phyloP scores from a whole-genome alignment of 2,888 invertebrate species.

The Rhamnusium bicolor region DNA sequence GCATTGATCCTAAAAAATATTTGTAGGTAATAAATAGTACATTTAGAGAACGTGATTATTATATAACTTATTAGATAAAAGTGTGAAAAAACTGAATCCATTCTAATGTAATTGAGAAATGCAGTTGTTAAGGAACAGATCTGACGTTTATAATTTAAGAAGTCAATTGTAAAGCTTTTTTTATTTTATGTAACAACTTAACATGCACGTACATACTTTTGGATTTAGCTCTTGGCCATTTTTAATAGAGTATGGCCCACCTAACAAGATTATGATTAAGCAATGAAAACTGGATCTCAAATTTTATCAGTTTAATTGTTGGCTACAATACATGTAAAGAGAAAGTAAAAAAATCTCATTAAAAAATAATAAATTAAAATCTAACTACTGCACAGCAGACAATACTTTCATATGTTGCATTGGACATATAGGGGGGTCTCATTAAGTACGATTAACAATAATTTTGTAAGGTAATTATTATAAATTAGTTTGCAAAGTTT shows the following conservation, averaged over 20 bases:
- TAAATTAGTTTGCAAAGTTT: slow-evolving; percentile 17
- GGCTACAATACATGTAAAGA: slow-evolving; percentile 7
- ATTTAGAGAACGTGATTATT: background rate
- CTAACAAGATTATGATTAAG: background rate
- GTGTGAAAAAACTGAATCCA: background rate
- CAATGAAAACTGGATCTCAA: background rate
- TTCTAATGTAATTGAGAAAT: background rate
- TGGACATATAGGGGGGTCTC: slow-evolving; percentile 19
- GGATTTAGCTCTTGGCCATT: background rate
- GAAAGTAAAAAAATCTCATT: slow-evolving; percentile 32
- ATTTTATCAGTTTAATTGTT: background rate
- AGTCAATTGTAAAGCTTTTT: background rate
- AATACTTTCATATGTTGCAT: slow-evolving; percentile 5
- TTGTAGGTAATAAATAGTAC: no score
- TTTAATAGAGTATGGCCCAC: background rate
- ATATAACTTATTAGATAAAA: background rate
- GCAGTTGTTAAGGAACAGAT: background rate
- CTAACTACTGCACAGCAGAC: slow-evolving; percentile 1
- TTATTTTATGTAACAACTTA: background rate
- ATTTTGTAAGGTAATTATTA: slow-evolving; percentile 5
- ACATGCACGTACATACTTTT: background rate
- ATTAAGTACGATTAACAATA: slow-evolving; percentile 12
- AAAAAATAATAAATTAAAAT: slow-evolving; percentile 25
- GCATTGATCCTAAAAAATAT: no score
- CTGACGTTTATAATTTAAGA: background rate